A percentile compares a stretch with the other conserved stretches of the same genome.
These are phyloP conservation scores for Coracias cyanogaster DNA, from an alignment of 2,797 vertebrate genomes.

Conservation along the genomic window DNA sequence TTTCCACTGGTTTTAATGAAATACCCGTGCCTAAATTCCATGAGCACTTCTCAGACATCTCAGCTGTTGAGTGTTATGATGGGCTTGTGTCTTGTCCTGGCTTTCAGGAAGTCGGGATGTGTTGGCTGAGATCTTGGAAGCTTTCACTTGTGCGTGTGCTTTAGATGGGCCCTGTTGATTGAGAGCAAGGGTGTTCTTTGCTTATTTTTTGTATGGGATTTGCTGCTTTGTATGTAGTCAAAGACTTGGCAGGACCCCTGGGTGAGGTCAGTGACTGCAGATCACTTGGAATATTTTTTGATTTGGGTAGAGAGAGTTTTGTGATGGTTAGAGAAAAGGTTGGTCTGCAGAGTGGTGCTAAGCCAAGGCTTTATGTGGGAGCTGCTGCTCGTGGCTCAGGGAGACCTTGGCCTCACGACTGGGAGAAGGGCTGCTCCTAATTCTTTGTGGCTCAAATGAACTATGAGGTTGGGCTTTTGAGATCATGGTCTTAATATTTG, in stretches of 20 bases:
- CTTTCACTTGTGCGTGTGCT: neutral
- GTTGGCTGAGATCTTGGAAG: neutral
- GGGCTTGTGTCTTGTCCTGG: neutral
- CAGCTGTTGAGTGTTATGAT: neutral
- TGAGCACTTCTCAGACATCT: neutral
- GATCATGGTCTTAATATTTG: accelerated
- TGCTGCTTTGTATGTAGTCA: neutral
- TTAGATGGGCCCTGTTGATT: neutral
- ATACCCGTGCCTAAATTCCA: neutral
- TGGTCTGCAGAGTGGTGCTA: neutral
- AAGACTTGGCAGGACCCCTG: neutral
- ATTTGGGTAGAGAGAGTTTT: neutral
- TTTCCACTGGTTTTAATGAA: neutral
- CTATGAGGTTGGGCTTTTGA: neutral
- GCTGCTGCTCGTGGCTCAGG: neutral
- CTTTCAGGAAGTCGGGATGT: neutral
- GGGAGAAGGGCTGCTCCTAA: neutral
- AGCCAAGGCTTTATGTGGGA: neutral
- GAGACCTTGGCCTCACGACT: neutral
- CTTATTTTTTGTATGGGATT: neutral
- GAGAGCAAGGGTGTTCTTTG: neutral
- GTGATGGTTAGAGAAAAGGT: neutral
- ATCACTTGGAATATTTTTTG: neutral
- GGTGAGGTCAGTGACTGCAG: neutral
- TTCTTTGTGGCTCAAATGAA: neutral